phyloP scores from a whole-genome alignment of 1,140 invertebrate genomes.

The Idris sp. region DNA sequence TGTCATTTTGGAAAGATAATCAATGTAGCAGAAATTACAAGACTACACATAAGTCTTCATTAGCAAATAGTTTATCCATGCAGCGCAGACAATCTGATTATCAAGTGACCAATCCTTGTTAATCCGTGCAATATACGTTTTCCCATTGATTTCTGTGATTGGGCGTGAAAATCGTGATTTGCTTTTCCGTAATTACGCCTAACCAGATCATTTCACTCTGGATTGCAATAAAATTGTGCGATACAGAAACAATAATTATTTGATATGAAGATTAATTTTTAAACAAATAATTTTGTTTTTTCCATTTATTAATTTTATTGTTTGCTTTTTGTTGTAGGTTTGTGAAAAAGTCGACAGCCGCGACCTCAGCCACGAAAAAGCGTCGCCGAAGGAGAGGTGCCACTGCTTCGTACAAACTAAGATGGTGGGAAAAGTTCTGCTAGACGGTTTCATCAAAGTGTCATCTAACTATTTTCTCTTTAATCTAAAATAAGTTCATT shows the following conservation, averaged over 20 bases:
- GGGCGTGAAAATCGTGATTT: slow-evolving; percentile 26
- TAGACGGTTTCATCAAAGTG: slow-evolving; percentile 66
- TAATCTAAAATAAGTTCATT: slow-evolving; percentile 29
- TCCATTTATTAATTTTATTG: too few relatives aligned
- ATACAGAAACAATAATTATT: too few relatives aligned
- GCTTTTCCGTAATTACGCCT: slow-evolving; percentile 28
- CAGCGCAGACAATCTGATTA: slow-evolving; percentile 21
- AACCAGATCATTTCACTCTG: slow-evolving; percentile 30
- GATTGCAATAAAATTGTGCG: too few relatives aligned
- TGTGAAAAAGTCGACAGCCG: slow-evolving; percentile 82
- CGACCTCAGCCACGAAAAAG: slow-evolving; percentile 81
- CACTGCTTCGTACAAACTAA: slow-evolving; percentile 75
- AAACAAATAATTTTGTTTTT: too few relatives aligned
- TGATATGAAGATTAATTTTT: too few relatives aligned
- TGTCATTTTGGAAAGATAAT: too few relatives aligned
- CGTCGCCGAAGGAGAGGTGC: slow-evolving; percentile 80
- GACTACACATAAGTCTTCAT: slow-evolving; percentile 21
- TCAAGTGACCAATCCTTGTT: slow-evolving; percentile 19
- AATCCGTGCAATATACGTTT: slow-evolving; percentile 30
- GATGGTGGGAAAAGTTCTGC: slow-evolving; percentile 79
- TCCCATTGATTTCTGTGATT: slow-evolving; percentile 20
- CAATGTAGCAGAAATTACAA: slow-evolving; percentile 17
- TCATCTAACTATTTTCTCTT: slow-evolving; percentile 52
- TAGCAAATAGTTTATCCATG: slow-evolving; percentile 15
- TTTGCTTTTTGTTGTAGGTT: slow-evolving; percentile 76